These are phyloP conservation scores for Myotis planiceps DNA, from an alignment of 2,797 vertebrate genomes.

Conservation along the genomic window DNA sequence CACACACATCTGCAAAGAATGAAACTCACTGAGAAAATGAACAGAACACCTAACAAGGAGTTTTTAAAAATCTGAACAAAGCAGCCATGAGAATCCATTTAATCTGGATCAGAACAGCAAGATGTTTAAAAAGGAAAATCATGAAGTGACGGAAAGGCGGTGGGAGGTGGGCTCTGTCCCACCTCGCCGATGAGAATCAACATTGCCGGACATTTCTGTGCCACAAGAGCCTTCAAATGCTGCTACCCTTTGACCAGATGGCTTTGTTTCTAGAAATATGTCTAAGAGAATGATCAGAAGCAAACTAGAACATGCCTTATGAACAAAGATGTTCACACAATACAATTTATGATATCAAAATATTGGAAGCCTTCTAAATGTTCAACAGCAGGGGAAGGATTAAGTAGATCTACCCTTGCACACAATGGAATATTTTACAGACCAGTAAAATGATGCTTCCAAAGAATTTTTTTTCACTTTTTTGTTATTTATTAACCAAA, in stretches of 20 bases:
- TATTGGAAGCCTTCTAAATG: neutral
- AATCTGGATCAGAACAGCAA: neutral
- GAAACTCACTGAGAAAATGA: slow-evolving; percentile 17
- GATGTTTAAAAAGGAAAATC: slow-evolving; percentile 15
- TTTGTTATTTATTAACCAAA: slow-evolving; percentile 69
- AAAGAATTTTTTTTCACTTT: neutral
- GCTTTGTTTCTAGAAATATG: slow-evolving; percentile 39
- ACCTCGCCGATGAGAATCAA: neutral
- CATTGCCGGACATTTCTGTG: neutral
- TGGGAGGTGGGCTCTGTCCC: neutral
- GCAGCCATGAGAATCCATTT: neutral
- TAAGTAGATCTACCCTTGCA: neutral
- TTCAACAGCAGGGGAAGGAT: neutral
- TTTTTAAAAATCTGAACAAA: slow-evolving; percentile 5
- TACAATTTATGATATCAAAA: neutral
- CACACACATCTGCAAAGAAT: neutral
- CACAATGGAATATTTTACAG: neutral
- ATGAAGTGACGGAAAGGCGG: neutral
- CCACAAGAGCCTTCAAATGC: neutral
- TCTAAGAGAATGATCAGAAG: neutral
- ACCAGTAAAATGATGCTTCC: neutral
- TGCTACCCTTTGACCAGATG: slow-evolving; percentile 29
- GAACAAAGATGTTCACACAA: neutral
- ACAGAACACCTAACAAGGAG: neutral
- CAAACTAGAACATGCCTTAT: neutral